Evolutionary conservation across 2,888 invertebrate species (phyloP), one percentile per base, ranked within the genome.

Genomic region (Lamellibrachia columna): DNA sequence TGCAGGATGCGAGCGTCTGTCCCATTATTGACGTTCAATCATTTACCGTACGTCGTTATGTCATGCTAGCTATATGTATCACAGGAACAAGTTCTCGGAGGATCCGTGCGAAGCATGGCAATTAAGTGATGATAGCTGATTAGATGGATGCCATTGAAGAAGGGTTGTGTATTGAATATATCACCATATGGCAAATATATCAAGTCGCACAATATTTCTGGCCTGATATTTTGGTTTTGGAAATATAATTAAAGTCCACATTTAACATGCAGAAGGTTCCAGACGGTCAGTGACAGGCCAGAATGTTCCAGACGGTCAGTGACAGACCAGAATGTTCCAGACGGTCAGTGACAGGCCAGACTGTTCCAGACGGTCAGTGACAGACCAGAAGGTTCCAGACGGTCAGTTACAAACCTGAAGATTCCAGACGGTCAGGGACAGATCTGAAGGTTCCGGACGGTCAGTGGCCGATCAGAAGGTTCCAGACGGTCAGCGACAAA

Each of bases 11-110:
- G 75, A 75, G 0, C 6, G 75, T 75, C 22, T 75, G 75, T 75
- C 6, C 22, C 22, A 0, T 75, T 75, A 75, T 75, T 75, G 15
- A 15, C 75, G 6, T 22, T 75, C 75, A 75, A 75, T 75, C 75
- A 75, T 75, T 75, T n/a, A 75, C 75, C 75, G 22, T 75, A n/a
- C 22, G 75, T 75, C 75, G 75, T 75, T 75, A 75, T 75, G 75
- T 75, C 75, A 6, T 75, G 75, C 75, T 75, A 2, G 1, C 75
- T 15, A 22, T 75, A 75, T 75, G 15, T 75, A n/a, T 75, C 75
- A n/a, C 15, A 75, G 75, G 75, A 75, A 15, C 75, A 2, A 15
- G 40, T 40, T 40, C 40, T 40, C 40, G 40, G 40, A 40, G 75
- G 75, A 15, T 22, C 22, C 11, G 75, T 75, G 75, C 75, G 22